Evolutionary conservation across 1,140 invertebrate species (phyloP).

Genomic region (Calliphora vicina): DNA sequence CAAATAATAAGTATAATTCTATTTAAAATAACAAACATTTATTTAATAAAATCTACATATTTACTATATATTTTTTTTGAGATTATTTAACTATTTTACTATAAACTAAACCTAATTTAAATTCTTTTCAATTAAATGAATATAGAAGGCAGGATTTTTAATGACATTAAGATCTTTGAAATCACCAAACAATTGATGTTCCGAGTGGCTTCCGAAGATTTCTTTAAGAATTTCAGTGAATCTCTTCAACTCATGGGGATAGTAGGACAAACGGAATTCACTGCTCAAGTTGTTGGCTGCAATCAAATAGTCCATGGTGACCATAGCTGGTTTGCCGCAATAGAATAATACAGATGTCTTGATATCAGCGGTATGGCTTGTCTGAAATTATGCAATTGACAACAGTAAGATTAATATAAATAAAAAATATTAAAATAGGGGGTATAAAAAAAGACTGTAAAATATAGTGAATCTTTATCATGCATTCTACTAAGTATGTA

Average conservation of each 20-base stretch:
- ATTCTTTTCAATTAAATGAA: constrained; percentile 76
- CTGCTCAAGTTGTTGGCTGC: constrained; percentile 68
- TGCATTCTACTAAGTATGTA: neutral
- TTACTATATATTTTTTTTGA: neutral
- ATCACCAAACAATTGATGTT: constrained; percentile 80
- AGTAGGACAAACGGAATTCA: constrained; percentile 86
- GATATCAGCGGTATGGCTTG: constrained; percentile 80
- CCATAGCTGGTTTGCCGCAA: constrained; percentile 74
- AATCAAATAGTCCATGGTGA: constrained; percentile 82
- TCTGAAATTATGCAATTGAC: constrained; percentile 67
- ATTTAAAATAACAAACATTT: too few species aligned
- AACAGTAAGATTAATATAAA: neutral
- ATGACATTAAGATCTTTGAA: constrained; percentile 74
- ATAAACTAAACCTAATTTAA: constrained; percentile 43
- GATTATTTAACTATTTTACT: constrained; percentile 14
- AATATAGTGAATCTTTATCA: neutral
- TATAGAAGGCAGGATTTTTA: constrained; percentile 80
- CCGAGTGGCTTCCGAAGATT: constrained; percentile 72
- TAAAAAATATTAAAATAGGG: neutral
- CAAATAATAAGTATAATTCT: too few species aligned
- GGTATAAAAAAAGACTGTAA: neutral
- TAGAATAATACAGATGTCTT: constrained; percentile 83
- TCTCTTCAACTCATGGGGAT: constrained; percentile 77
- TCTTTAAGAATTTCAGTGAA: constrained; percentile 77
- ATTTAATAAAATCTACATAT: too few species aligned